phyloP scores from a whole-genome alignment of 2,888 invertebrate genomes.

The Xanthia icteritia region DNA sequence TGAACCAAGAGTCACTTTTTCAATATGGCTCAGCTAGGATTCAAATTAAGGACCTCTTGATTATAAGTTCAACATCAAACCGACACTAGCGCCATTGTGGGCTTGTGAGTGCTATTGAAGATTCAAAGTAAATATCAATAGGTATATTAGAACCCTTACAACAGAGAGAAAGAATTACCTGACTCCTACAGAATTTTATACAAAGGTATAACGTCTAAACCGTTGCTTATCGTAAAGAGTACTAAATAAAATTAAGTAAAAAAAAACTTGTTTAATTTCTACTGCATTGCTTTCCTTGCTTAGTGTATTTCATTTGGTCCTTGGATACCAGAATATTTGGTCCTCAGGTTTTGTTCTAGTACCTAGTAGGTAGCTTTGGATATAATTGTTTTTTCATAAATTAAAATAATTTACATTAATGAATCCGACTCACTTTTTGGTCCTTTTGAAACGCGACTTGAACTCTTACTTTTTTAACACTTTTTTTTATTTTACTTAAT shows the following conservation, averaged over 20 bases:
- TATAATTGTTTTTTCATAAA: not conserved
- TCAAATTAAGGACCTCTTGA: not conserved
- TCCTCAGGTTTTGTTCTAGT: not conserved
- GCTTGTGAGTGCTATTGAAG: not conserved
- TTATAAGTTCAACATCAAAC: not conserved
- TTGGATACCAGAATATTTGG: not conserved
- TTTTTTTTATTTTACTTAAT: conserved; percentile 8
- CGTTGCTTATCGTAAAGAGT: not conserved
- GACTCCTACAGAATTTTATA: not conserved
- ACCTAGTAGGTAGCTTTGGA: no score
- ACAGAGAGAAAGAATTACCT: no score
- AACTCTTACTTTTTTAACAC: not conserved
- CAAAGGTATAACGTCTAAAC: not conserved
- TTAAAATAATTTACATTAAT: not conserved
- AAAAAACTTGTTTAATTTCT: not conserved
- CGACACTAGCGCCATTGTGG: no score
- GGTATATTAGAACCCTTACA: not conserved
- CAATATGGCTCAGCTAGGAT: not conserved
- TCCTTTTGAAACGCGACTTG: not conserved
- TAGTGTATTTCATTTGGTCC: not conserved
- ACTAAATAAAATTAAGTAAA: not conserved
- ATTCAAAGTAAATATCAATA: not conserved
- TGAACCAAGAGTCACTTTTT: no score
- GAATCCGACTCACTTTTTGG: not conserved
- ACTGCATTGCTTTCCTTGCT: not conserved